Base-by-base conservation (phyloP, 2,888 invertebrate genomes). In the Calliphora vomitoria region DNA sequence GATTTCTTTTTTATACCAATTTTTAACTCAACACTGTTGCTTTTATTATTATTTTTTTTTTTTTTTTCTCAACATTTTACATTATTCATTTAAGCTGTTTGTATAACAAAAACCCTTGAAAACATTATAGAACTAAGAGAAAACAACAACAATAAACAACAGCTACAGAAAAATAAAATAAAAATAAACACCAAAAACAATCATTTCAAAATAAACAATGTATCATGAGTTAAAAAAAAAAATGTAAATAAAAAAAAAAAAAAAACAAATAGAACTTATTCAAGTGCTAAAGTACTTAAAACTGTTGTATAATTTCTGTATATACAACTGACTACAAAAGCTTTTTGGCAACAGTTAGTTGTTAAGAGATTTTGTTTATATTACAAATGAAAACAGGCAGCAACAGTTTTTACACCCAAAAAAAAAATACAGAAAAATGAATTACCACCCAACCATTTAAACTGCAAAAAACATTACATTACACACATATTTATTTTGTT, bases 211-310 rank as follows among this genome's bases (percentile, higher is more conserved):
- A 81, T 78, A 81, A 83, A 88, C 80, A 88, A 83, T 76, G 79
- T 82, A 78, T 74, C 76, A 75, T 53, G 82, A 72, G 74, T 35
- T n/a, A 15, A 71, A 62, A 31, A 35, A 47, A 58, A 69, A 50
- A 50, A 15, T 18, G n/a, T n/a, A n/a, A n/a, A n/a, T n/a, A n/a
- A n/a, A n/a, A n/a, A n/a, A n/a, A 38, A 62, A 38, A 41, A 50
- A 55, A 68, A 60, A 74, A 75, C 25, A 74, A 80, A 41, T 47
- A 75, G 60, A 82, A 82, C 68, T 82, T 82, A 53, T 75, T 82
- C 85, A 82, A 87, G 85, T 85, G 78, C 78, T 85, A 82, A 78
- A 87, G 84, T 79, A 85, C 82, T 87, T 85, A 69, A 79, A 82
- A 82, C n/a, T 74, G 83, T 83, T 87, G 83, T 83, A 76, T 66